Percentiles rank a stretch among this genome's conserved stretches.
Conservation (phyloP, 2,113 vertebrate genomes). For the Leptosomus discolor region DNA sequence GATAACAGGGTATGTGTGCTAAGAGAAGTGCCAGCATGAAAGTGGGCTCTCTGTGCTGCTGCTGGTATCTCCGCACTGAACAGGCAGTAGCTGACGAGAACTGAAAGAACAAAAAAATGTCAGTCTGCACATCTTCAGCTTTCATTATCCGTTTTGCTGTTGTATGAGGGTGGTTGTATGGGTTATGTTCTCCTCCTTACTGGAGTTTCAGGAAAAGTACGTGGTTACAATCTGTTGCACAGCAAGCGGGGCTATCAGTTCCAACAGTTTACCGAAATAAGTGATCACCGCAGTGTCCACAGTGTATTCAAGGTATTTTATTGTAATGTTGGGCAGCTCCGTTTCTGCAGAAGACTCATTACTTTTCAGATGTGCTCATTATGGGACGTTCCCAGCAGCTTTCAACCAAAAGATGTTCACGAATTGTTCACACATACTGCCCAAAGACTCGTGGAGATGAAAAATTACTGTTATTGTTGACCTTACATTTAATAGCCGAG, state of each 20-base stretch:
- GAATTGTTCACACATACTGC: background rate
- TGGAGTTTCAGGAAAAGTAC: background rate
- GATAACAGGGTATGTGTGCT: background rate
- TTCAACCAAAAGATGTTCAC: background rate
- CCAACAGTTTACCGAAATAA: background rate
- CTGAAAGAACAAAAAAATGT: background rate
- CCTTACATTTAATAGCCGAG: background rate
- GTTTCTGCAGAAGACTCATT: background rate
- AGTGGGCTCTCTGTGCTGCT: background rate
- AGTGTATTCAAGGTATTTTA: background rate
- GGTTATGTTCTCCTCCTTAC: background rate
- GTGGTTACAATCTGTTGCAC: background rate
- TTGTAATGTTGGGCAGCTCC: background rate
- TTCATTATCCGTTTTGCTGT: background rate
- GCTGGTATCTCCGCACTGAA: background rate
- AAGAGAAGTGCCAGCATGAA: background rate
- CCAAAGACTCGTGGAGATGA: background rate
- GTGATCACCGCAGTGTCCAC: background rate
- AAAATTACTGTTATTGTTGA: background rate
- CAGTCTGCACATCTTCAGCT: background rate
- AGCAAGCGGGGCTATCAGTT: background rate
- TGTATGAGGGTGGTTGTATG: background rate
- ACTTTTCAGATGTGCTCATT: background rate
- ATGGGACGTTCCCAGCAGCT: background rate
- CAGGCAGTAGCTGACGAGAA: background rate